These are phyloP conservation scores for Ischnus inquisitorius DNA, from an alignment of 2,888 invertebrate species.

Conservation along the genomic window DNA sequence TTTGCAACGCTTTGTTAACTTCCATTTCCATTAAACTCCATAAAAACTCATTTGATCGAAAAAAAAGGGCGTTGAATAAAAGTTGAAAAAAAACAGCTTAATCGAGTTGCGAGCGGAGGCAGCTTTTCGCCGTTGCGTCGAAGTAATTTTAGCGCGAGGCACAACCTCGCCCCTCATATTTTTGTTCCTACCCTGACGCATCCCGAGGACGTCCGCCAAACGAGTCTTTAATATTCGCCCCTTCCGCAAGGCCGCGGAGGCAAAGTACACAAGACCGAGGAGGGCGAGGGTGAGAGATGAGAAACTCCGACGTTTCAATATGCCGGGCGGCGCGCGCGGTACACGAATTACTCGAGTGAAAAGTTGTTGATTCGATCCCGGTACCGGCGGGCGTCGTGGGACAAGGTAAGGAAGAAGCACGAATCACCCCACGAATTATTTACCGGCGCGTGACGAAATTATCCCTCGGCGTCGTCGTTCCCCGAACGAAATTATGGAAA, in stretches of 20 bases:
- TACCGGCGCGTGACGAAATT: not conserved
- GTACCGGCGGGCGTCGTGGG: not conserved
- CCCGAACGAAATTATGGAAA: constrained; percentile 20
- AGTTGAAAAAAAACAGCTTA: not conserved
- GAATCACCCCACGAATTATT: constrained; percentile 26
- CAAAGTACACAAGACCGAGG: not conserved
- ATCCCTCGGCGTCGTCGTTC: not conserved
- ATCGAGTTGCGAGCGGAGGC: not conserved
- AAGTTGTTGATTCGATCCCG: constrained; percentile 58
- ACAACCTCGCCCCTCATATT: not conserved
- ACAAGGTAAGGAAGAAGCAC: not conserved
- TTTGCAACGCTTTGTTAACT: not conserved
- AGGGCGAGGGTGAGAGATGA: not conserved
- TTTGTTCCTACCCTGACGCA: too few relatives aligned
- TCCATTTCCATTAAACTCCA: not conserved
- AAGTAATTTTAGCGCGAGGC: constrained; percentile 10
- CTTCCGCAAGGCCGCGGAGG: not conserved
- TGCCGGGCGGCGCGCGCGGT: constrained; percentile 6
- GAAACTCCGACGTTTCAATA: constrained; percentile 29
- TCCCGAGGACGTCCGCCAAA: too few relatives aligned
- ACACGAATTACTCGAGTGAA: constrained; percentile 48
- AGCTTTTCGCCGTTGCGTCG: not conserved
- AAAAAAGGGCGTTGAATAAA: not conserved
- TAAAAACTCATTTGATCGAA: constrained; percentile 3
- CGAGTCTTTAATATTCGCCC: not conserved